These are phyloP conservation scores for Oedothorax gibbosus DNA, from an alignment of 1,140 invertebrate species.

Conservation along the genomic window DNA sequence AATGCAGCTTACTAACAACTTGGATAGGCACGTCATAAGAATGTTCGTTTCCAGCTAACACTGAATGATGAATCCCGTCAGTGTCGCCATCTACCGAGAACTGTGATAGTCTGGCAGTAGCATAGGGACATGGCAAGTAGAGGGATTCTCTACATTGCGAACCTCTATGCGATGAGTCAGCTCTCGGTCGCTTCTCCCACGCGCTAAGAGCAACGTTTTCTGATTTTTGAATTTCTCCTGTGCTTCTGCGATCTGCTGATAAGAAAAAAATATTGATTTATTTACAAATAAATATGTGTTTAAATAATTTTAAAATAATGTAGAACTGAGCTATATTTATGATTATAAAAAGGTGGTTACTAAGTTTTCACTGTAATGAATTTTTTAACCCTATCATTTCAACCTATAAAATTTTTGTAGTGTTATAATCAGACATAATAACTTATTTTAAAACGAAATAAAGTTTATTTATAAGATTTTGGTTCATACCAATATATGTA, in stretches of 20 bases:
- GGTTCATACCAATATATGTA: too few relatives aligned
- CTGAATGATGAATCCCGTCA: conserved; percentile 29
- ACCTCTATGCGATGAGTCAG: conserved; percentile 44
- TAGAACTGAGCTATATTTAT: too few relatives aligned
- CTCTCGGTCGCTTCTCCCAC: conserved; percentile 53
- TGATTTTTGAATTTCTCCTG: conserved; percentile 53
- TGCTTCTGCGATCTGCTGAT: conserved; percentile 49
- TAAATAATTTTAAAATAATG: too few relatives aligned
- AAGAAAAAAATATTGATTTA: background rate
- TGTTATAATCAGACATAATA: too few relatives aligned
- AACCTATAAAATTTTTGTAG: too few relatives aligned
- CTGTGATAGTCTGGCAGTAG: conserved; percentile 55
- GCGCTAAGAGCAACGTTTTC: conserved; percentile 55
- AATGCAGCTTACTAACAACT: conserved; percentile 56
- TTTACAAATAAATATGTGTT: too few relatives aligned
- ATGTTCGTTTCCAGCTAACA: conserved; percentile 52
- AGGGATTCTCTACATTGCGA: conserved; percentile 57
- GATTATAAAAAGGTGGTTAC: too few relatives aligned
- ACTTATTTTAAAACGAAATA: too few relatives aligned
- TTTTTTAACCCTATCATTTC: too few relatives aligned
- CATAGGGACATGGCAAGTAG: conserved; percentile 60
- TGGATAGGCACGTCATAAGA: conserved; percentile 61
- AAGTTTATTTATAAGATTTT: too few relatives aligned
- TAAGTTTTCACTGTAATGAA: too few relatives aligned
- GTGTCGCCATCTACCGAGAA: conserved; percentile 59